These are phyloP conservation scores for Patella vulgata DNA, from an alignment of 1,140 invertebrate species.

Conservation along the genomic window DNA sequence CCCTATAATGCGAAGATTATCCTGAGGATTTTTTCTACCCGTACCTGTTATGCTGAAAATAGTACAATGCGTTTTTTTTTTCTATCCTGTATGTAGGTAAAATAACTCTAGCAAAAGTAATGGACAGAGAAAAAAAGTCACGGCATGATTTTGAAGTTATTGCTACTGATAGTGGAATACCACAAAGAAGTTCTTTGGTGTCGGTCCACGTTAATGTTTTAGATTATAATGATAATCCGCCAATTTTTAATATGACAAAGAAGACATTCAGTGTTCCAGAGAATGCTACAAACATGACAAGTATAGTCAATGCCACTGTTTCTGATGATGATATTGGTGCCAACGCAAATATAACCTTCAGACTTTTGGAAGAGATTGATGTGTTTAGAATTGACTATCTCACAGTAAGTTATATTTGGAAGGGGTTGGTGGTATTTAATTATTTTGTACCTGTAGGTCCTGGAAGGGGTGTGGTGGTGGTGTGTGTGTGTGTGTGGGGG, in stretches of 20 bases:
- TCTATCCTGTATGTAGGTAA: constrained; percentile 41
- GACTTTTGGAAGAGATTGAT: constrained; percentile 12
- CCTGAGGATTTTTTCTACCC: too few species aligned
- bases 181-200: constrained; percentile 31
- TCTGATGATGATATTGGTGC: constrained; percentile 82
- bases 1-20: too few species aligned
- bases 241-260: constrained; percentile 32
- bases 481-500: too few species aligned
- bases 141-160: constrained; percentile 31
- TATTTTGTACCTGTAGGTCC: too few species aligned
- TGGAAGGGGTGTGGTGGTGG: too few species aligned
- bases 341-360: constrained; percentile 27
- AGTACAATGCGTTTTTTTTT: too few species aligned
- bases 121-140: constrained; percentile 41
- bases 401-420: constrained; percentile 1
- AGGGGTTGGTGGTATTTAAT: too few species aligned
- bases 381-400: constrained; percentile 22
- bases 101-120: constrained; percentile 25
- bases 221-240: constrained; percentile 57
- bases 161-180: constrained; percentile 40
- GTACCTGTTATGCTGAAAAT: too few species aligned
- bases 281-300: constrained; percentile 77
- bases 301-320: constrained; percentile 82
- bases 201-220: constrained; percentile 43
- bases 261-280: constrained; percentile 69